Evolutionary conservation across 2,888 invertebrate species (phyloP), one percentile per base, ranked within the genome.

Genomic region (Stramonita haemastoma): DNA sequence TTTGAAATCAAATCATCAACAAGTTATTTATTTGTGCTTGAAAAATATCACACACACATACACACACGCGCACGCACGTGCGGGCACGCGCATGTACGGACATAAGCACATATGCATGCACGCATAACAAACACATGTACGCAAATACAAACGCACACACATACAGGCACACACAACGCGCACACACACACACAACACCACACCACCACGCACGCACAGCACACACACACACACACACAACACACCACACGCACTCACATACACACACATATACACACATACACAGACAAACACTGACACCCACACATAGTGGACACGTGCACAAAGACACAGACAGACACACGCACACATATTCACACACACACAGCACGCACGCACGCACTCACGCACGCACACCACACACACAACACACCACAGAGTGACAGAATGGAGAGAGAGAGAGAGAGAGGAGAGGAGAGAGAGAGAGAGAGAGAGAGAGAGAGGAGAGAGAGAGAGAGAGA

Each of bases 371-470:
- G n/a, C n/a, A n/a, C 83, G 22, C 46, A 84, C 83, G n/a, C 46
- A 84, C 83, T 8, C 46, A 84, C 83, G 46, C 46, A 84, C 83
- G 29, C 46, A 84, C 83, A 84, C n/a, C 83, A 84, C 46, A 84
- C 83, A 36, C 15, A 46, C 83, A 81, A 6, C 81, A 81, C 34
- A 81, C 81, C n/a, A n/a, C n/a, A n/a, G n/a, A n/a, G n/a, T n/a
- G n/a, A n/a, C n/a, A n/a, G n/a, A n/a, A n/a, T n/a, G n/a, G n/a
- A n/a, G n/a, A n/a, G n/a, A n/a, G n/a, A n/a, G n/a, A n/a, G n/a
- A n/a, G n/a, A n/a, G n/a, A 6, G 6, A 73, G 19, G 26, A 26
- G 6, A 26, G 73, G 13, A 26, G 73, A 73, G 6, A 73, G 26
- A 73, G 13, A 73, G 17, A n/a, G 17, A 73, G 19, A 73, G 26